Evolutionary conservation across 2,888 invertebrate genomes (phyloP).

Genomic region (Homarus gammarus): DNA sequence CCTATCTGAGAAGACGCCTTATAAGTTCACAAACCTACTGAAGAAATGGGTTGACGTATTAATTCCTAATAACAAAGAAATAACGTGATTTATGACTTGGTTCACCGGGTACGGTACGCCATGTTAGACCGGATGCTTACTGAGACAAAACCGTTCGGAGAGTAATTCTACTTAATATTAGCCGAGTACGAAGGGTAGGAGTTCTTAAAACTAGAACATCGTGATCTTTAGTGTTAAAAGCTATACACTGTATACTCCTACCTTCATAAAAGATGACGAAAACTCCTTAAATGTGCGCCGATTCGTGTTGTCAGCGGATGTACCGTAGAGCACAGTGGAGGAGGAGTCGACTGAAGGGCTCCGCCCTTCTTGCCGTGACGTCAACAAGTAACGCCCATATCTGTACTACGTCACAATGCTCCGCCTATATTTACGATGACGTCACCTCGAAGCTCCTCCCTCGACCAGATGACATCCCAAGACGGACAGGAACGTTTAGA

Average conservation of each 20-base stretch:
- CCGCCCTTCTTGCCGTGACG: slow-evolving; percentile 54
- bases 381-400: slow-evolving; percentile 33
- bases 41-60: slow-evolving; percentile 17
- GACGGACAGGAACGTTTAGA: slow-evolving; percentile 76
- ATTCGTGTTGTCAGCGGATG: background rate
- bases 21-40: slow-evolving; percentile 7
- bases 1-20: slow-evolving; percentile 15
- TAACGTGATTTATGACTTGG: slow-evolving; percentile 73
- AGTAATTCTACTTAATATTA: slow-evolving; percentile 2
- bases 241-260: slow-evolving; percentile 13
- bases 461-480: slow-evolving; percentile 74
- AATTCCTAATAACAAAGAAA: slow-evolving; percentile 70
- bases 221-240: background rate
- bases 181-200: background rate
- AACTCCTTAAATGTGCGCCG: slow-evolving; percentile 8
- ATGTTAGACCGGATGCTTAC: slow-evolving; percentile 65
- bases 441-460: slow-evolving; percentile 69
- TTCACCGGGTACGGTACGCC: slow-evolving; percentile 76
- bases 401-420: slow-evolving; percentile 45
- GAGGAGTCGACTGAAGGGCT: slow-evolving; percentile 50
- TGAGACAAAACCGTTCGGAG: slow-evolving; percentile 40
- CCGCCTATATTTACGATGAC: slow-evolving; percentile 73
- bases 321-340: slow-evolving; percentile 59
- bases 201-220: background rate
- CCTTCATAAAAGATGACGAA: slow-evolving; percentile 31